Base-by-base conservation (phyloP, 2,888 invertebrate genomes). In the Ischnura elegans region DNA sequence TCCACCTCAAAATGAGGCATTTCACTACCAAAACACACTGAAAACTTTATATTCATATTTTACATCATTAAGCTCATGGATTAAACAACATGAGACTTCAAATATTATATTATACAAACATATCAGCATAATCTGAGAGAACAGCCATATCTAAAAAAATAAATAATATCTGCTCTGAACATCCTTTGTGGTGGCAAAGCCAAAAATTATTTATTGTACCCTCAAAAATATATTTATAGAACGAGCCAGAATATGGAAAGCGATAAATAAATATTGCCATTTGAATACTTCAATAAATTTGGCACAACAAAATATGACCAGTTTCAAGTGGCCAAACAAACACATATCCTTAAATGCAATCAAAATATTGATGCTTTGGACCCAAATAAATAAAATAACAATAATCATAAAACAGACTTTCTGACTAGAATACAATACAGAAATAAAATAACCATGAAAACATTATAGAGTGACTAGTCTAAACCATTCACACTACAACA, bases 111-210 rank as follows among this genome's bases (percentile, higher is more conserved):
- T 29, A 61, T 90, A 90, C 21, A 90, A 90, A 90, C 43, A 10
- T 90, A 36, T 51, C 43, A 43, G n/a, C 86, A 90, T 21, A 61
- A 66, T 51, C 43, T 45, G 61, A 51, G 90, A 61, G 61, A 90
- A 90, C 43, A 90, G 66, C 90, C 42, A 61, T 90, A 42, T 90
- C 55, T 90, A 90, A 90, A 90, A 90, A 90, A 90, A 90, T 90
- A 61, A 90, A 90, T 61, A 90, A 87, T 87, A 87, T 87, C 43
- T 90, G 61, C 61, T 66, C 90, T 90, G 61, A 90, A 43, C 90
- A 43, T 90, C 90, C 43, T 90, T 55, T 90, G 87, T 90, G 43
- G 61, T 66, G 90, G 90, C 87, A 90, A 90, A 66, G 61, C 61
- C 90, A 90, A 90, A 90, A 90, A 90, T 61, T 42, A 90, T 90